These are phyloP conservation scores for Rallus crepitans DNA, from an alignment of 2,797 vertebrate genomes.

Conservation along the genomic window DNA sequence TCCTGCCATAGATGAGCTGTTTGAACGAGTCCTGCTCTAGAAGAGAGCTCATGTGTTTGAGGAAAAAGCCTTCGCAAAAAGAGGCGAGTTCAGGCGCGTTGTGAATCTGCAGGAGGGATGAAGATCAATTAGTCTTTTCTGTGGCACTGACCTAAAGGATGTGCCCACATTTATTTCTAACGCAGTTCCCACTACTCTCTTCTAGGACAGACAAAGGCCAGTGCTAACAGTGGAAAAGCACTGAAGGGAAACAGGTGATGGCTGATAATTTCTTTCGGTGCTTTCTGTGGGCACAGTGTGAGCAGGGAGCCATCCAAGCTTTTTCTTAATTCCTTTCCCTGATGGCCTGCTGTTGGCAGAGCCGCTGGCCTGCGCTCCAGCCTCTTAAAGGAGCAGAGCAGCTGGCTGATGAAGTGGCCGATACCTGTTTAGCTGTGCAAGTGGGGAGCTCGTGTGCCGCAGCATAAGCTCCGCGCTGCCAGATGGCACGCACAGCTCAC, in stretches of 20 bases:
- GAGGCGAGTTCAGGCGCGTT: constrained; percentile 87
- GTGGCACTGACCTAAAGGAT: not conserved
- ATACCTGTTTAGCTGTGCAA: constrained; percentile 8
- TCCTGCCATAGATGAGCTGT: constrained; percentile 86
- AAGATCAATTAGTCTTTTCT: not conserved
- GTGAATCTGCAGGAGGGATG: constrained; percentile 81
- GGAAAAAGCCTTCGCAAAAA: constrained; percentile 94
- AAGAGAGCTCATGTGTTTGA: constrained; percentile 93
- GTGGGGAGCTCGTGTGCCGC: not conserved
- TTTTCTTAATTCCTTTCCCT: not conserved
- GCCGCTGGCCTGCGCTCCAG: not conserved
- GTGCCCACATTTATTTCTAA: not conserved
- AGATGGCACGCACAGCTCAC: not conserved
- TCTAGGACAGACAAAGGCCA: not conserved
- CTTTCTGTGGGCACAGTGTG: not conserved
- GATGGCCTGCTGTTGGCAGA: constrained; percentile 38
- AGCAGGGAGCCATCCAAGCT: not conserved
- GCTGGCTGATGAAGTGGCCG: constrained; percentile 35
- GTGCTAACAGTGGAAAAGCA: not conserved
- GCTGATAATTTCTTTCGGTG: not conserved
- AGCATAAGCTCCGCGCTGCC: not conserved
- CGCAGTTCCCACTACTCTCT: not conserved
- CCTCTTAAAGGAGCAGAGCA: constrained; percentile 30
- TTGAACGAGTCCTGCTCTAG: constrained; percentile 91
- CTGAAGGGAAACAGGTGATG: not conserved